These are phyloP conservation scores for Dorcus parallelipipedus DNA, from an alignment of 2,888 invertebrate genomes.

Conservation along the genomic window DNA sequence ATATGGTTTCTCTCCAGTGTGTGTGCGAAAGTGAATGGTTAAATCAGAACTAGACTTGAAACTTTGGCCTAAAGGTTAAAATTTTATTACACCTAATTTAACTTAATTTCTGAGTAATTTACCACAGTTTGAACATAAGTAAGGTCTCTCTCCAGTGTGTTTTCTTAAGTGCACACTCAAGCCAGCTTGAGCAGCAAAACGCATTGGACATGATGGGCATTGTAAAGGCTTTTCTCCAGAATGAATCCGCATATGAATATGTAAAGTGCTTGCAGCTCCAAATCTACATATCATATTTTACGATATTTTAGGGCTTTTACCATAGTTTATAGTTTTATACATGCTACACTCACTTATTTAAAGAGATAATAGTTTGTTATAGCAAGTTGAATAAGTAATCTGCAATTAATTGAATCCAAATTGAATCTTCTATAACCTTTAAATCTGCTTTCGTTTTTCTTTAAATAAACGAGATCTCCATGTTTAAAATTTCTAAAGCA, in stretches of 20 bases:
- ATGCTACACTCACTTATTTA: no score
- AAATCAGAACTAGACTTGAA: constrained; percentile 2
- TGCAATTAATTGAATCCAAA: no score
- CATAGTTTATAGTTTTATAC: not conserved
- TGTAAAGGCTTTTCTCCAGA: constrained; percentile 9
- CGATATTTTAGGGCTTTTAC: not conserved
- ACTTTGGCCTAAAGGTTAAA: not conserved
- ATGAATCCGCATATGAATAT: constrained; percentile 5
- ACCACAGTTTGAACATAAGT: constrained; percentile 10
- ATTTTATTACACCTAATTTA: not conserved
- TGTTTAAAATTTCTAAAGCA: no score
- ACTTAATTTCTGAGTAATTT: not conserved
- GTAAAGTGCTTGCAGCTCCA: constrained; percentile 4
- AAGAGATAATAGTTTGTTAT: no score
- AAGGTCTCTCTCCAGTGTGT: constrained; percentile 8
- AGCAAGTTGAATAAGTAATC: no score
- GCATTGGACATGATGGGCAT: constrained; percentile 9
- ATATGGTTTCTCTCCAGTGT: constrained; percentile 7
- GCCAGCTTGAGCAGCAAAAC: constrained; percentile 6
- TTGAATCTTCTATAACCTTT: no score
- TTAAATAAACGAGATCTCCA: no score
- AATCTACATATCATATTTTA: not conserved
- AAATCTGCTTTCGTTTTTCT: no score
- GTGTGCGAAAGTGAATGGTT: constrained; percentile 3
- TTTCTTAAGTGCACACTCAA: constrained; percentile 9